Base-by-base conservation (phyloP, 2,888 invertebrate genomes). In the Caenorhabditis zanzibari region DNA sequence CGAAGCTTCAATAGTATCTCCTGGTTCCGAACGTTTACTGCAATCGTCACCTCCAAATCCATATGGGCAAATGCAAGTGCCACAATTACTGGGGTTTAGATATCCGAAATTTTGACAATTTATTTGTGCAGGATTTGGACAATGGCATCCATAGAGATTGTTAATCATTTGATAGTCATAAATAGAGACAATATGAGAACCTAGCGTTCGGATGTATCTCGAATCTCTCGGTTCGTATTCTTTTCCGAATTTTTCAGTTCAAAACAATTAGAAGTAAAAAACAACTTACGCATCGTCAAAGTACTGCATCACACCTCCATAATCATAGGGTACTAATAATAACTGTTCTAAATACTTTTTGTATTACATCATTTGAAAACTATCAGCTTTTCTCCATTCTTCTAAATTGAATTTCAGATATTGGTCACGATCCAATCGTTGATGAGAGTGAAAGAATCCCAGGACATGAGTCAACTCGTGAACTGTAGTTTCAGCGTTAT, bases 131-230 rank as follows among this genome's bases (percentile, higher is more conserved):
- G 1, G 6, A 10, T 22, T 41, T n/a, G 28, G 10, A 22, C 77
- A 77, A 9, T 24, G 54, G 16, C 77, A 77, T 4, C 63, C 12
- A 24, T 77, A 77, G 32, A 49, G 59, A 32, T 54, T 69, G 35
- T 77, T 77, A 19, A 77, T 77, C 77, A 77, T 77, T 5, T 52
- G 44, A 22, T 77, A 77, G 24, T 77, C 77, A n/a, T 77, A 77
- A 38, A 49, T 69, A 2, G 77, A 26, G 9, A 63, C n/a, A 5
- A 69, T 41, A 9, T 44, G 32, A 0, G 77, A 69, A 5, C 77
- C 77, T 61, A 77, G 41, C 3, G 77, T 63, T 7, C 22, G 2
- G 0, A 7, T 49, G 52, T 66, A 19, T 44, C 2, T 16, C n/a
- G 24, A 24, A 32, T 28, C 54, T 61, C 28, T n/a, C n/a, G 69